A percentile compares a stretch with the other conserved stretches of the same genome.
These are phyloP conservation scores for Scaptomyza flava DNA, from an alignment of 2,888 invertebrate genomes.

Conservation along the genomic window DNA sequence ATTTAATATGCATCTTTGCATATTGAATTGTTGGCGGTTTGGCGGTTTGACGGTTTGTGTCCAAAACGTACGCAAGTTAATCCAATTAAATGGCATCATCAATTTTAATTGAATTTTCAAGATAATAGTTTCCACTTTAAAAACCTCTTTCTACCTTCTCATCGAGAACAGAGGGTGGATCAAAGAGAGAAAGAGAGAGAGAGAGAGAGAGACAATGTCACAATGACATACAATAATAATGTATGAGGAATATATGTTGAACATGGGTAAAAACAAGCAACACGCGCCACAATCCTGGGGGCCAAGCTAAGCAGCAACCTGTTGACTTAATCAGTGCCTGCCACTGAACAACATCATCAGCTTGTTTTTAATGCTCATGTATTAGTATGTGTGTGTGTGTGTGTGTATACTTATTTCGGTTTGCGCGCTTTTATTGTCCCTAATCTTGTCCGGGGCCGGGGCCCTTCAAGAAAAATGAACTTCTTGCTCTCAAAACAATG, in stretches of 20 bases:
- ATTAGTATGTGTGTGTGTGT: neutral
- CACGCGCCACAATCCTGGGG: constrained; percentile 37
- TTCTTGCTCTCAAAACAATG: constrained; percentile 27
- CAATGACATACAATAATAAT: constrained; percentile 26
- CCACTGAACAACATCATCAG: constrained; percentile 12
- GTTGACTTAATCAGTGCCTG: constrained; percentile 36
- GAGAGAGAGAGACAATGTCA: constrained; percentile 7
- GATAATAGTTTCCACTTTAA: neutral
- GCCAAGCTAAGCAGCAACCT: constrained; percentile 43
- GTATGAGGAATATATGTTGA: constrained; percentile 39
- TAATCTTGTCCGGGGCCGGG: constrained; percentile 41
- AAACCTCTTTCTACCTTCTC: neutral
- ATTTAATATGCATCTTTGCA: neutral
- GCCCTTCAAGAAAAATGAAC: constrained; percentile 28
- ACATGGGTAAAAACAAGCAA: constrained; percentile 37
- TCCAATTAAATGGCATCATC: neutral
- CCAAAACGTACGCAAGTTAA: neutral
- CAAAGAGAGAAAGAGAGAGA: too few relatives aligned
- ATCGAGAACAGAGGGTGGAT: too few relatives aligned
- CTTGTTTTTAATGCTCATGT: constrained; percentile 9
- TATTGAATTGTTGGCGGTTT: neutral
- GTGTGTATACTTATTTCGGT: constrained; percentile 18
- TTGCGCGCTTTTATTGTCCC: constrained; percentile 51
- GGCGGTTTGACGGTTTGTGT: too few relatives aligned
- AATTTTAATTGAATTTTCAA: neutral